Conservation (phyloP, 2,113 vertebrate species). For the Protobothrops flavoviridis region DNA sequence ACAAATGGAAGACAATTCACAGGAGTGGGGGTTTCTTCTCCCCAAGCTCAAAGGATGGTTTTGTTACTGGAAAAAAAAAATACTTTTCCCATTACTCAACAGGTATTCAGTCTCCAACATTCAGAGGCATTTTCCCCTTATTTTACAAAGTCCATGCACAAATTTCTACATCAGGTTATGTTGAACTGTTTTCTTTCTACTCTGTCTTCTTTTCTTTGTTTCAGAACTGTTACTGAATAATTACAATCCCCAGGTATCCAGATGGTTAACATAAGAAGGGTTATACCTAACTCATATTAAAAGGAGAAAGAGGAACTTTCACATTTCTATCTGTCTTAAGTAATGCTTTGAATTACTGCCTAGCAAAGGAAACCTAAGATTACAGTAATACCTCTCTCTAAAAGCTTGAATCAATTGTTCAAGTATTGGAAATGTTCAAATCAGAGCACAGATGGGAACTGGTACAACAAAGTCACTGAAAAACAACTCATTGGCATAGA, state of each 20-base stretch:
- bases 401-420: conserved; percentile 74
- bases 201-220: conserved; percentile 41
- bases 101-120: conserved; percentile 64
- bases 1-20: conserved; percentile 53
- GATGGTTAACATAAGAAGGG: conserved; percentile 55
- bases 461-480: conserved; percentile 59
- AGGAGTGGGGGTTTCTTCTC: conserved; percentile 57
- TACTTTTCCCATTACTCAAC: conserved; percentile 63
- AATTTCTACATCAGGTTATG: conserved; percentile 33
- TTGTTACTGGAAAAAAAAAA: conserved; percentile 69
- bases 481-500: conserved; percentile 55
- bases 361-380: conserved; percentile 47
- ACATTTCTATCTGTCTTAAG: conserved; percentile 55
- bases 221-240: conserved; percentile 34
- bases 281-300: conserved; percentile 36
- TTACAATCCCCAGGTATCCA: conserved; percentile 39
- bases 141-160: conserved; percentile 69
- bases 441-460: conserved; percentile 61
- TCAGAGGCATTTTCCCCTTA: conserved; percentile 58
- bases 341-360: conserved; percentile 41
- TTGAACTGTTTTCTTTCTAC: conserved; percentile 53
- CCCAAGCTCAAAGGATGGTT: conserved; percentile 65
- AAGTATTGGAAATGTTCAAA: conserved; percentile 71
- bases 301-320: conserved; percentile 52
- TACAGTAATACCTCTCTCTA: conserved; percentile 67